Evolutionary conservation across 2,797 vertebrate genomes (phyloP).

Genomic region (Stomatorhinus walkeri): DNA sequence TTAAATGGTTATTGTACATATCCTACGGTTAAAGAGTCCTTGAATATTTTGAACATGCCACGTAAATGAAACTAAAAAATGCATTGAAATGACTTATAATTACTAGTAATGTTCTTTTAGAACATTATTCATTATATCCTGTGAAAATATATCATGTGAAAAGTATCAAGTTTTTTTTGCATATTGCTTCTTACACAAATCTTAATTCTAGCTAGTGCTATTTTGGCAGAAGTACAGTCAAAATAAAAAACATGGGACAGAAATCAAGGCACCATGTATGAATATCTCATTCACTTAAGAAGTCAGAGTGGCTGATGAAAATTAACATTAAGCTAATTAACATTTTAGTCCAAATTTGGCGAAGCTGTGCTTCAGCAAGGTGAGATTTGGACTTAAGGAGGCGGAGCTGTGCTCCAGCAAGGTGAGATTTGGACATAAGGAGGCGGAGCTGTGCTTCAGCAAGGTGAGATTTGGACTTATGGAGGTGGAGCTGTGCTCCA

Average conservation of each 20-base stretch:
- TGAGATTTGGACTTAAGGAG: neutral
- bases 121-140: neutral
- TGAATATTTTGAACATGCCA: neutral
- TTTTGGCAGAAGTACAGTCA: neutral
- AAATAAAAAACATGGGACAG: neutral
- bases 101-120: neutral
- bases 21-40: neutral
- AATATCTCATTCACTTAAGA: neutral
- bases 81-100: neutral
- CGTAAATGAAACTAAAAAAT: neutral
- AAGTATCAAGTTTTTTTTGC: neutral
- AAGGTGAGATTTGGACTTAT: neutral
- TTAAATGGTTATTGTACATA: neutral
- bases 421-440: too few relatives aligned
- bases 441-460: too few relatives aligned
- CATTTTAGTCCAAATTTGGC: neutral
- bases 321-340: neutral
- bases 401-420: too few relatives aligned
- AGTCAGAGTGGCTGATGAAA: neutral
- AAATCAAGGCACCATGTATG: neutral
- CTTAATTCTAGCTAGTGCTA: neutral
- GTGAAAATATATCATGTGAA: neutral
- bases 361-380: neutral
- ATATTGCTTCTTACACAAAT: neutral
- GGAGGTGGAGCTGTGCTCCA: too few relatives aligned